Evolutionary conservation across 2,113 vertebrate genomes (phyloP).

Genomic region (Hemichromis elongatus): DNA sequence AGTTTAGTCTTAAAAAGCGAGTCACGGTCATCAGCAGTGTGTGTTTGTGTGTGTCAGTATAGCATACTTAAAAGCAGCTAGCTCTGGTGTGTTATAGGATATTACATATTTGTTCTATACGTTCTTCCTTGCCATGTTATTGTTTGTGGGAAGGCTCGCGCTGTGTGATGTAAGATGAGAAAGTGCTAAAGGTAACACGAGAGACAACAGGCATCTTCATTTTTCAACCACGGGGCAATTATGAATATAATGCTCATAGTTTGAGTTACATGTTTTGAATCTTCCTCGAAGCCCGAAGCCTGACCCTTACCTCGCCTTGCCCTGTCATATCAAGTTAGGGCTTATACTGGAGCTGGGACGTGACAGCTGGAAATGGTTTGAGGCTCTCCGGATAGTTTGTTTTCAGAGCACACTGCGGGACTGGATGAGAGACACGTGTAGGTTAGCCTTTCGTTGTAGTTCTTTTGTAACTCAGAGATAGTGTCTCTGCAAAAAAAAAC

Average conservation of each 20-base stretch:
- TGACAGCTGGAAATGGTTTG: constrained; percentile 78
- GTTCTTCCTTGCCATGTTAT: neutral
- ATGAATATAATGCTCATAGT: constrained; percentile 63
- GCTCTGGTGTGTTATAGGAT: neutral
- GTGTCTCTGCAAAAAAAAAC: neutral
- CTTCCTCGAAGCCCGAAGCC: constrained; percentile 62
- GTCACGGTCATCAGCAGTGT: neutral
- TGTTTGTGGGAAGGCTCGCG: constrained; percentile 11
- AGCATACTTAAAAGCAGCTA: neutral
- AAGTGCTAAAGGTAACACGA: constrained; percentile 45
- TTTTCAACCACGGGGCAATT: constrained; percentile 60
- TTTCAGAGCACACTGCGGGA: constrained; percentile 58
- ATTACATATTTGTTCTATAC: neutral
- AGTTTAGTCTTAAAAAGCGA: neutral
- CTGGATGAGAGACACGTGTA: constrained; percentile 54
- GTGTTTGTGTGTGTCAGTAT: neutral
- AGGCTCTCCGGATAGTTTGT: constrained; percentile 65
- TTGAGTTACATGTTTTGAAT: constrained; percentile 69
- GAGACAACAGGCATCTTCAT: constrained; percentile 42
- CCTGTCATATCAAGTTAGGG: constrained; percentile 64
- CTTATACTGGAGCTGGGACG: constrained; percentile 22
- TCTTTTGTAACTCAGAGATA: constrained; percentile 13
- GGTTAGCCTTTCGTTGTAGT: constrained; percentile 35
- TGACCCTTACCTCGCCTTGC: constrained; percentile 69
- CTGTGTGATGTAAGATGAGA: constrained; percentile 48